These are phyloP conservation scores for Lithophane semibrunnea DNA, from an alignment of 2,888 invertebrate genomes.

Conservation along the genomic window DNA sequence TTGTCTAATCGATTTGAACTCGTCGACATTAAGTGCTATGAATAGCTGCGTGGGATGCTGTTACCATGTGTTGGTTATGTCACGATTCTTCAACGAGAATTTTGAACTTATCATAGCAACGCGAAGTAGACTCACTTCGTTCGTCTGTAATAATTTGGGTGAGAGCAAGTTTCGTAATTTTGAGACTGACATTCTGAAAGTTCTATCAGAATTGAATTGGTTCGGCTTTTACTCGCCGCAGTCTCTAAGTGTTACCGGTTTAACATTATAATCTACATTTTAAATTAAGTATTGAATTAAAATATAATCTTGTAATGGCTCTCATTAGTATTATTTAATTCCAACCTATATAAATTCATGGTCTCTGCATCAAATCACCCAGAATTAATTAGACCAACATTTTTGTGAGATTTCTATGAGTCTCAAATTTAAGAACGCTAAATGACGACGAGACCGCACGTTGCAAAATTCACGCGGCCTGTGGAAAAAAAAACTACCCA, in stretches of 20 bases:
- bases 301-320: not conserved
- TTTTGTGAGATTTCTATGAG: not conserved
- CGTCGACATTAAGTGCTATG: slow-evolving; percentile 47
- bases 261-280: not conserved
- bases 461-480: slow-evolving; percentile 4
- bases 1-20: slow-evolving; percentile 58
- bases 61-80: slow-evolving; percentile 57
- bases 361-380: not conserved
- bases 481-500: not conserved
- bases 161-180: not conserved
- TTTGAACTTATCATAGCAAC: slow-evolving; percentile 41
- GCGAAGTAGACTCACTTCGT: not conserved
- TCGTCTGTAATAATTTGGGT: slow-evolving; percentile 3
- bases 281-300: not conserved
- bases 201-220: not conserved
- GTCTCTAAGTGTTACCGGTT: slow-evolving; percentile 5
- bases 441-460: slow-evolving; percentile 1
- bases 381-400: not conserved
- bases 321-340: slow-evolving; percentile 9
- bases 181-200: not conserved
- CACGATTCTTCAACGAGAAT: slow-evolving; percentile 43
- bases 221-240: not conserved
- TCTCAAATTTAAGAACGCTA: not conserved
- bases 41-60: slow-evolving; percentile 52
- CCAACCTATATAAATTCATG: not conserved